Percentiles rank a stretch among this genome's conserved stretches.
These are phyloP conservation scores for Squalus acanthias DNA, from an alignment of 2,797 vertebrate species.

Conservation along the genomic window DNA sequence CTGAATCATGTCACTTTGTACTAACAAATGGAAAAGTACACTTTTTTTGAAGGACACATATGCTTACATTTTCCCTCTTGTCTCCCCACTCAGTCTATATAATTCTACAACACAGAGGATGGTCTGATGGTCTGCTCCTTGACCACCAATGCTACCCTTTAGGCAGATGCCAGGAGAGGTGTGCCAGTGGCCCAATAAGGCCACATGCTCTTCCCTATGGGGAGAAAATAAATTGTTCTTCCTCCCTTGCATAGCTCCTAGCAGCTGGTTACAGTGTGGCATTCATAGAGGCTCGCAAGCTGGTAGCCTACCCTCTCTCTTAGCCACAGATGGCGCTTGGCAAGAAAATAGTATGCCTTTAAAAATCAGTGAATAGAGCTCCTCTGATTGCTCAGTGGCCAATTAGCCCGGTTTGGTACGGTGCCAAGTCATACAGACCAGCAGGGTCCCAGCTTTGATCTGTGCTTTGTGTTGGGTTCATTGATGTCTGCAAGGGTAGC, in stretches of 20 bases:
- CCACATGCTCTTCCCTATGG: not conserved
- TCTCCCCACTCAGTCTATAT: not conserved
- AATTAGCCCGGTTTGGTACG: not conserved
- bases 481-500: not conserved
- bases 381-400: not conserved
- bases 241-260: not conserved
- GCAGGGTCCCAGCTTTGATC: not conserved
- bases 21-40: not conserved
- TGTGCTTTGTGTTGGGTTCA: not conserved
- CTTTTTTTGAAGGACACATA: not conserved
- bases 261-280: not conserved
- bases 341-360: not conserved
- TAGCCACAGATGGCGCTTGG: not conserved
- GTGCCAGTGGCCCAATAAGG: not conserved
- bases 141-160: not conserved
- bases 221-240: not conserved
- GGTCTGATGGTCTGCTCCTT: not conserved
- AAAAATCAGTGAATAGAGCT: not conserved
- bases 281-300: not conserved
- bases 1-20: not conserved
- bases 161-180: not conserved
- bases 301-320: not conserved
- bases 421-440: not conserved
- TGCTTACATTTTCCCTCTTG: not conserved
- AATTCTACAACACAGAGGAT: not conserved